These are phyloP conservation scores for Tenthredo amoena DNA, from an alignment of 2,888 invertebrate genomes.

Conservation along the genomic window DNA sequence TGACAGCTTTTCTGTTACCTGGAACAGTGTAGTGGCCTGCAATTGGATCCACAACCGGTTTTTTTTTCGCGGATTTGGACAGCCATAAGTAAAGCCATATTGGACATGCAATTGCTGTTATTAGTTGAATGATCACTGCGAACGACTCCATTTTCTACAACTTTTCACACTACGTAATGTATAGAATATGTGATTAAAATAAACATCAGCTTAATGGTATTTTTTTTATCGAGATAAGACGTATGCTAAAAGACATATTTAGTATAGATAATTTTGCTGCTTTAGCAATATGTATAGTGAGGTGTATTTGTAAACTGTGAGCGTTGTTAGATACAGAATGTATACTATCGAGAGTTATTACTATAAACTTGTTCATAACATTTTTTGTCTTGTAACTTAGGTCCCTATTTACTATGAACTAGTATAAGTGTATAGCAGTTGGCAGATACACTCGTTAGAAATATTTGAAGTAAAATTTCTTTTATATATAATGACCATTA, in stretches of 20 bases:
- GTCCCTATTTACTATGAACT: too few relatives aligned
- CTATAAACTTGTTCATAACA: background rate
- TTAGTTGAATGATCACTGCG: slow-evolving; percentile 39
- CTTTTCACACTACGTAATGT: slow-evolving; percentile 5
- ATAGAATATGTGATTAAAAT: background rate
- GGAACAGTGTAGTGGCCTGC: slow-evolving; percentile 59
- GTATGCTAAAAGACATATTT: background rate
- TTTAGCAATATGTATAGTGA: background rate
- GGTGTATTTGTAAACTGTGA: background rate
- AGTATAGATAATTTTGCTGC: background rate
- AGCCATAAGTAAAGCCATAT: slow-evolving; percentile 56
- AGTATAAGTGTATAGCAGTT: background rate
- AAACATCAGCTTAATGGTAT: background rate
- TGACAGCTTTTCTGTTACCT: slow-evolving; percentile 53
- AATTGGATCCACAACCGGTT: slow-evolving; percentile 20
- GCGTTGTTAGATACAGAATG: background rate
- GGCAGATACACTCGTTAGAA: background rate
- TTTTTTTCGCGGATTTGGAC: slow-evolving; percentile 49
- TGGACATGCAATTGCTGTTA: slow-evolving; percentile 54
- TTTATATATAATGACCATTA: background rate
- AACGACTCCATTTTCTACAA: slow-evolving; percentile 47
- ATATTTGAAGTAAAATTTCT: too few relatives aligned
- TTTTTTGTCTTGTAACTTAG: background rate
- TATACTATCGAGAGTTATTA: background rate
- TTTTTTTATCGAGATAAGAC: slow-evolving; percentile 11